Base-by-base conservation (phyloP, 2,797 vertebrate species). In the Myoxocephalus aenaeus region DNA sequence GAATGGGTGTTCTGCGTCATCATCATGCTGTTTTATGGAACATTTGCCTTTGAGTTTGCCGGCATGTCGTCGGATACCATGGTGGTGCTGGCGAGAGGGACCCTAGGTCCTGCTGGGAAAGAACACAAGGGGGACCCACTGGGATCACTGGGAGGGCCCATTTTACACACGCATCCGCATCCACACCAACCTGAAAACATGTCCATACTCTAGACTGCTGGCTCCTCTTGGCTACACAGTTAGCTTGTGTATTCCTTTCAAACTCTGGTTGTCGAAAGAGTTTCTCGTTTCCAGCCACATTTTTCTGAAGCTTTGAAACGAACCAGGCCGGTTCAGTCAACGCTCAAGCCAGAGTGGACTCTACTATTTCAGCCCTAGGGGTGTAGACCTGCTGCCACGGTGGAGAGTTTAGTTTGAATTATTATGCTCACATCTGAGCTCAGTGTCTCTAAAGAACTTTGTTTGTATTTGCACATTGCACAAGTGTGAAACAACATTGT, bases 1-100 rank as follows among this genome's bases (percentile, higher is more conserved):
- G 96, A 96, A 72, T 96, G 96, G 96, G 87, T 96, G 57, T 96
- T 96, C 90, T 96, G 95, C 48, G 92, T 96, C 84, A 95, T 94
- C 80, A 81, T 95, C 85, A 96, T 96, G 93, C 92, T 96, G 71
- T 96, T 96, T 92, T 96, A 96, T 2, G 96, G 96, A 77, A 96
- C 96, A 0, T 96, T 96, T 58, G 94, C 95, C 77, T 96, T 96
- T 1, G 96, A 96, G 90, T 96, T 96, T 40, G 92, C 94, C 62
- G 75, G 91, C 75, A 93, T 96, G 81, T 96, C 96, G 6, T 89
- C 92, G 12, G 93, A 93, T 65, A 96, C 96, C 42, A 92, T 96
- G 90, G 92, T 93, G 75, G 95, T 96, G 64, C 88, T 96, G 85
- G 94, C 94, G 2, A 84, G 92, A 77, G 93, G 93, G 13, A 79